These are phyloP conservation scores for Myiagra hebetior DNA, from an alignment of 2,113 vertebrate species.

Conservation along the genomic window DNA sequence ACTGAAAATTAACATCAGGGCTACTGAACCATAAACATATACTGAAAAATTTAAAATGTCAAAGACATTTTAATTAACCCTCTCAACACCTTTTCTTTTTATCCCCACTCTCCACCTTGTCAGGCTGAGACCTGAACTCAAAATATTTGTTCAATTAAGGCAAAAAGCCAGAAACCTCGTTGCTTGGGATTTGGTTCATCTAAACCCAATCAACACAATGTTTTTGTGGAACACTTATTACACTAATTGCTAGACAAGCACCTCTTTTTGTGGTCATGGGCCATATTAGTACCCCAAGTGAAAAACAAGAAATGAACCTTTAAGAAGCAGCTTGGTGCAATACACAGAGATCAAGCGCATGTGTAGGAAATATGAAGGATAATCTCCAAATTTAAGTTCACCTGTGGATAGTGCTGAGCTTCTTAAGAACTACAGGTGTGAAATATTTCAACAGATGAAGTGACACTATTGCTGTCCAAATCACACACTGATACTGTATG, in stretches of 20 bases:
- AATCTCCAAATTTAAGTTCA: background rate
- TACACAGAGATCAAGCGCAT: background rate
- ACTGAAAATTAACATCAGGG: background rate
- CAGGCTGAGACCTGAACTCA: background rate
- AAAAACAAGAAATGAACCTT: background rate
- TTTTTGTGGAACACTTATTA: background rate
- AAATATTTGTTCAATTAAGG: background rate
- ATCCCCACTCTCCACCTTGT: background rate
- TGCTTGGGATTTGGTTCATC: background rate
- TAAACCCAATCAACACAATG: background rate
- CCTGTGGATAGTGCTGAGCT: background rate
- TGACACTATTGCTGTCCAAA: background rate
- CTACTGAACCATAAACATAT: background rate
- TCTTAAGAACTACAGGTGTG: background rate
- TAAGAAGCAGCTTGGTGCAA: background rate
- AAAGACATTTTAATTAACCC: background rate
- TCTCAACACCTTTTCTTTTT: background rate
- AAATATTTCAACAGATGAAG: background rate
- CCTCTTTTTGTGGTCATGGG: background rate
- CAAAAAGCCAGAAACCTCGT: background rate
- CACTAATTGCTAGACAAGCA: background rate
- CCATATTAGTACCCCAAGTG: background rate
- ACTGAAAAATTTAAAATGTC: background rate
- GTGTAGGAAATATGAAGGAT: background rate
- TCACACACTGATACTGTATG: background rate